Base-by-base conservation (phyloP, 2,888 invertebrate species). In the Anthophora plumipes region DNA sequence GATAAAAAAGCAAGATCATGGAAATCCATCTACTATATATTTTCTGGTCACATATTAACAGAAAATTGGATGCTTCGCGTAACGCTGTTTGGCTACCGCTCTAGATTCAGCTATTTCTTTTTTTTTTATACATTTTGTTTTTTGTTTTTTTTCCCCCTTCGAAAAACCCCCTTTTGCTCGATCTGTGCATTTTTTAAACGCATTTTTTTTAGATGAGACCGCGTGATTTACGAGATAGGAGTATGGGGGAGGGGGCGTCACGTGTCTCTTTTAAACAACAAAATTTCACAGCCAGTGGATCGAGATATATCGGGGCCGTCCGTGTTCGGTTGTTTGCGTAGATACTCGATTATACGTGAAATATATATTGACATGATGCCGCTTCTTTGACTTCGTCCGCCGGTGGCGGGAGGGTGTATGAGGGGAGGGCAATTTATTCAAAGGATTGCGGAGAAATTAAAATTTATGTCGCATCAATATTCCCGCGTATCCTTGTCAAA, bases 1-100 rank as follows among this genome's bases (percentile, higher is more conserved):
- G 39, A 41, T 4, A 64, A 43, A 57, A 41, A 54, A 64, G 63
- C 43, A 12, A 54, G 71, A 71, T 71, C 71, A 64, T 43, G 63
- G 71, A 54, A 37, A 71, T 71, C 54, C 52, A 63, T 71, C 52
- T 43, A 31, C 41, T 63, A 46, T 64, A 71, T 54, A 71, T 46
- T 63, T 63, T 54, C 64, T 63, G 41, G 52, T 52, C 70, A 52
- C 50, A 20, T 50, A 61, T 71, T 71, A 71, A 63, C 70, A 71
- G 63, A 63, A 71, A 71, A 71, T 71, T 61, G 70, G 70, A 31
- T 61, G 66, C 54, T 52, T 57, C 69, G 46, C 37, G 59, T 69
- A 39, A 48, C 17, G 31, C 22, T 41, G 25, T 71, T 25, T 31
- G 41, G 41, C 31, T 25, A 41, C 31, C 41, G 50, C 14, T 52